Conservation (phyloP, 2,797 vertebrate species). For the Sebastes diploproa region DNA sequence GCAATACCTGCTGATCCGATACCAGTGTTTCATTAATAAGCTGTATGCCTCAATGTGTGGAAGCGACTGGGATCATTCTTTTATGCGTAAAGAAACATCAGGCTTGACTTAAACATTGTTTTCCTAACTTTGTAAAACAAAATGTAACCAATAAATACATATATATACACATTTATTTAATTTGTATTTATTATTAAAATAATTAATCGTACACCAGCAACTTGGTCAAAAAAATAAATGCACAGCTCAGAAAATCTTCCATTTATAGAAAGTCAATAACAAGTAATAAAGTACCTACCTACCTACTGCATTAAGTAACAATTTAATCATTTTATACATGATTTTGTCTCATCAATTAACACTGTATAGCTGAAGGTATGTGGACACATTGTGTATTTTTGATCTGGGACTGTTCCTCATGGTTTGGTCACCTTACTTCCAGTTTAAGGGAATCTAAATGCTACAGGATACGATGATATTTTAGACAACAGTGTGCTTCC, state of each 20-base stretch:
- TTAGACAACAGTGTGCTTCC: neutral
- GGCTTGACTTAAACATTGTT: too few relatives aligned
- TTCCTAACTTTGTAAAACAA: too few relatives aligned
- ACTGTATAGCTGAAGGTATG: neutral
- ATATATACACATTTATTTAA: too few relatives aligned
- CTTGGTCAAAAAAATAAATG: neutral
- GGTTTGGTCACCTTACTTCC: neutral
- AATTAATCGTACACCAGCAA: too few relatives aligned
- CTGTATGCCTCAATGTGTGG: neutral
- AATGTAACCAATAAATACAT: too few relatives aligned
- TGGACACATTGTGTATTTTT: neutral
- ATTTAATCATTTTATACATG: neutral
- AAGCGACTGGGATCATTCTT: too few relatives aligned
- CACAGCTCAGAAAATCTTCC: neutral
- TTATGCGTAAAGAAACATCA: too few relatives aligned
- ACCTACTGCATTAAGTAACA: neutral
- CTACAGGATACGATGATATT: rapidly evolving
- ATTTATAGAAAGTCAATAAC: too few relatives aligned
- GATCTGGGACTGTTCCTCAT: neutral
- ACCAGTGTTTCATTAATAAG: too few relatives aligned
- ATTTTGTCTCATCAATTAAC: neutral
- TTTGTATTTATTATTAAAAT: too few relatives aligned
- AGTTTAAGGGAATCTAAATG: neutral
- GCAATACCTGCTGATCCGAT: too few relatives aligned
- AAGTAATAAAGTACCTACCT: too few relatives aligned